Evolutionary conservation across 2,113 vertebrate genomes (phyloP), one percentile per base, ranked within the genome.

Genomic region (Spermophilus dauricus): DNA sequence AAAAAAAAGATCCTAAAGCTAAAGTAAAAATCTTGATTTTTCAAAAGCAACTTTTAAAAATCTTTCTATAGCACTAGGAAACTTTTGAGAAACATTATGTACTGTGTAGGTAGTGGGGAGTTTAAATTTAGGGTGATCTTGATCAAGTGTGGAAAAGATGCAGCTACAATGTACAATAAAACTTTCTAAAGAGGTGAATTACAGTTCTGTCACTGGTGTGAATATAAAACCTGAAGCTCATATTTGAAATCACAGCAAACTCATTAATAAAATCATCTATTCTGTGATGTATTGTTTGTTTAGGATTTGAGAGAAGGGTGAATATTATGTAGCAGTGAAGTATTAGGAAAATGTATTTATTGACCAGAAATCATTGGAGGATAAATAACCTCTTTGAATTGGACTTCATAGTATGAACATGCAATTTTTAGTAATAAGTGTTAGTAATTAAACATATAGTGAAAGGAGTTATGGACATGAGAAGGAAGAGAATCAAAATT

Each of bases 391-490:
- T 2, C 26, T 45, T 94, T 85, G 32, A 5, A 77, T 81, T 86
- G 24, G 37, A 84, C 24, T 63, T 86, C 14, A 77, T 37, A 84
- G 1, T 53, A 34, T 13, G 17, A 26, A 86, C 75, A 93, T 42
- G 45, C 0, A 58, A 32, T 34, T 96, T 91, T 98, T 70, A 75
- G 42, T 73, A 84, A 92, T 84, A 14, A 96, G 95, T 72, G 14
- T 8, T 73, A 86, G 7, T 86, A 61, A 94, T 86, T 86, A 91
- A 91, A 86, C 34, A 94, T 95, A 53, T 77, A 93, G 86, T 61
- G 75, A 56, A 94, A 70, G 3, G 34, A 53, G 32, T 48, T 42
- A 72, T 11, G 13, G 16, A 17, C 63, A 67, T 11, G 84, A 86
- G 24, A 89, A 78, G 77, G 24, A 34, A 93, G 80, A 87, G 12